phyloP scores from a whole-genome alignment of 2,797 vertebrate species.

The Orientallactaga sibirica region DNA sequence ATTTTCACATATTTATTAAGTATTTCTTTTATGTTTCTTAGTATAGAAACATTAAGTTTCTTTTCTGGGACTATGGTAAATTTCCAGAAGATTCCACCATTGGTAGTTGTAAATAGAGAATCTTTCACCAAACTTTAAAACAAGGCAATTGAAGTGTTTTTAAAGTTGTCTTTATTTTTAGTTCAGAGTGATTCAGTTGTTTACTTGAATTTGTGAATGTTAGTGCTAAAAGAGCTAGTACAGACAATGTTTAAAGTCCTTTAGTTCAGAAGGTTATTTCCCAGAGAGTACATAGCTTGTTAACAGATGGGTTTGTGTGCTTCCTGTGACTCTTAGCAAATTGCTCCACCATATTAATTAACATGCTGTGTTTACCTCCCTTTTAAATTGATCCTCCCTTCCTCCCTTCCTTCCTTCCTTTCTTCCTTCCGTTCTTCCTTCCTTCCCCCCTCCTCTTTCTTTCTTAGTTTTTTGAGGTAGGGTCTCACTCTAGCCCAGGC shows the following conservation, averaged over 20 bases:
- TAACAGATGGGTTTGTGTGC: not conserved
- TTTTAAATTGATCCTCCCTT: not conserved
- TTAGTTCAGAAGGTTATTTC: fast-evolving
- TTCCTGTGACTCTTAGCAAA: not conserved
- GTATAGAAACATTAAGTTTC: not conserved
- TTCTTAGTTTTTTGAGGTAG: no score
- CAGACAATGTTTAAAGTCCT: not conserved
- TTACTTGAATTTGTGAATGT: not conserved
- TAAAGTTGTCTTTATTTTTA: constrained; percentile 14
- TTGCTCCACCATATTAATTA: not conserved
- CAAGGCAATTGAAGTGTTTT: not conserved
- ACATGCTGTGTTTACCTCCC: not conserved
- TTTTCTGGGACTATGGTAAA: not conserved
- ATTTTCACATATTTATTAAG: not conserved
- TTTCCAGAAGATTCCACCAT: not conserved
- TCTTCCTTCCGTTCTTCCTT: no score
- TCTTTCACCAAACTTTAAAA: not conserved
- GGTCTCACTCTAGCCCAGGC: no score
- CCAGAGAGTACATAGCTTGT: fast-evolving
- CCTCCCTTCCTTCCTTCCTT: no score
- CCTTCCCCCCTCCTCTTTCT: no score
- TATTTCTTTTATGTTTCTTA: constrained; percentile 35
- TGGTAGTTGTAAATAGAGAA: constrained; percentile 2
- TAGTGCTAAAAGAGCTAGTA: not conserved
- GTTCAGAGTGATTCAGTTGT: not conserved